Evolutionary conservation across 2,797 vertebrate species (phyloP), one percentile per base, ranked within the genome.

Genomic region (Merluccius polli): DNA sequence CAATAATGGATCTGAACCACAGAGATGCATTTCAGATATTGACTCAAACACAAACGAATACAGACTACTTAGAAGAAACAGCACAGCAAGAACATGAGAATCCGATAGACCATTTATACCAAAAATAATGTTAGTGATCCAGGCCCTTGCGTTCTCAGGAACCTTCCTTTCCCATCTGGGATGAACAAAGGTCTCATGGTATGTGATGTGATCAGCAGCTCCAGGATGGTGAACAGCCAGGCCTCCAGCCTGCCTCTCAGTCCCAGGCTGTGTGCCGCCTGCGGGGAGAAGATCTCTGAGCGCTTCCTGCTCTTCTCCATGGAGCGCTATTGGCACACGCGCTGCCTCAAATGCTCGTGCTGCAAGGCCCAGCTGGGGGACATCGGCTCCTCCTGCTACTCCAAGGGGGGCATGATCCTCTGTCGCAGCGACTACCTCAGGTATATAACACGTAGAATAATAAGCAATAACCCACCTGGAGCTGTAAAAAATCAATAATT

Each of bases 251-350:
- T 87, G 4, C 85, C 86, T 0, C 80, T 88, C 16, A 77, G 88
- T 81, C 89, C 93, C 78, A 90, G 93, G 87, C 89, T 90, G 1
- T 94, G 93, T 32, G 93, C 94, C 0, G 94, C 94, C 82, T 94
- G 93, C 32, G 93, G 93, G 77, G 92, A 92, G 10, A 92, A 92
- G 80, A 95, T 95, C 67, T 85, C 92, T 0, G 93, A 95, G 87
- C 93, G 94, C 79, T 95, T 94, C 88, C 89, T 95, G 84, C 93
- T 95, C 82, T 95, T 93, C 87, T 94, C 94, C 84, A 94, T 95
- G 94, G 94, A 95, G 65, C 91, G 94, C 70, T 95, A 95, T 88
- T 95, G 94, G 94, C 94, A 95, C 91, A 94, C 92, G 0, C 92
- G 92, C 79, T 95, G 94, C 86, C 94, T 95, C 70, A 94, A 94